Evolutionary conservation across 2,888 invertebrate species (phyloP), one percentile per base, ranked within the genome.

Genomic region (Epistrophe eligans): DNA sequence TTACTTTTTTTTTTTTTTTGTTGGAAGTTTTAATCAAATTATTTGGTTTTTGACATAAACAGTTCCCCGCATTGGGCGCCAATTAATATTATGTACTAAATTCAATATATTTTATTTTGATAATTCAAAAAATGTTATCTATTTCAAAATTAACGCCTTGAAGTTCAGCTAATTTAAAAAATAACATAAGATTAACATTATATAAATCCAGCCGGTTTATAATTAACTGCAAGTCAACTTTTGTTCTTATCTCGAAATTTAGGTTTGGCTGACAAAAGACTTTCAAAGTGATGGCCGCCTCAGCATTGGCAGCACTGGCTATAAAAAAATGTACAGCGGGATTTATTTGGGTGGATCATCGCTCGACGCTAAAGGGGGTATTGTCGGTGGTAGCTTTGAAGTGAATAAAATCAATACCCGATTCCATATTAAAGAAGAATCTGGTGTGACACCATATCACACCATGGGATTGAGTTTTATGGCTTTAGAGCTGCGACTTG

Each of bases 351-450:
- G 96, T 13, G 97, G 97, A 38, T 98, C 99, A 0, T 96, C 97
- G 89, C 94, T 99, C 76, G 99, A 99, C 92, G 99, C 99, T 15
- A 97, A 98, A 93, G 98, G 98, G 74, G 99, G 99, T 89, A 99
- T 99, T 91, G 99, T 99, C 38, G 99, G 99, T 91, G 99, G 99
- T 32, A 97, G 97, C 89, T 97, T 99, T 90, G 97, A 98, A 92
- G 95, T 99, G 50, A 96, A 97, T 88, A 96, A 97, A 91, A 97
- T 99, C 89, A 96, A 97, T 91, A 97, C 97, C 0, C 97, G 96
- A 91, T 97, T 98, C 90, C 96, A 97, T 91, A 97, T 98, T 84
- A 95, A 96, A 89, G 98, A 98, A 93, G 98, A 98, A 92, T 96
- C 97, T 0, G 97, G 97, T 72, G 95, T 96, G 89, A 97, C 97